Evolutionary conservation across 1,140 invertebrate species (phyloP), one percentile per base, ranked within the genome.

Genomic region (Drosophila lini): DNA sequence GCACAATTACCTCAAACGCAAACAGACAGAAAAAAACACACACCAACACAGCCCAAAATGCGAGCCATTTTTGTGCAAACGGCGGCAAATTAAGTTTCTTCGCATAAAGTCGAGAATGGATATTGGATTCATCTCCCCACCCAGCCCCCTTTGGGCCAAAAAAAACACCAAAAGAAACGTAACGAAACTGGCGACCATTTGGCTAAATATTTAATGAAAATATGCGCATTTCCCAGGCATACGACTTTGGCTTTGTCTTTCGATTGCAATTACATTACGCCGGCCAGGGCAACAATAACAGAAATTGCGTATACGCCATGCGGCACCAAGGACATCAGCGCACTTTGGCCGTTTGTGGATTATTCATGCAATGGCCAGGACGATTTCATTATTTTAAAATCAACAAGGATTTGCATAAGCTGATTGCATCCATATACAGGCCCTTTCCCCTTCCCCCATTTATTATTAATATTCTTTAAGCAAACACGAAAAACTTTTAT

Each of bases 131-230:
- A 28, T 48, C 31, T n/a, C 48, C 36, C 38, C 40, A 22, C 34
- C 57, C 25, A 9, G 42, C 41, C 32, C 13, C 4, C 19, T 25
- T 8, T 19, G 48, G 19, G 16, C 5, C 32, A 19, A 25, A 34
- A 32, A 13, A 11, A 11, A n/a, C 41, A 32, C 45, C 19, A 69
- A 13, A 52, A 38, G 36, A 13, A 74, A 58, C 42, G 25, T 58
- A 68, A 53, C 42, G 28, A 67, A 68, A 53, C 59, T 74, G 78
- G 63, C 69, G 70, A 70, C 78, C 80, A 88, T 88, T 86, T 88
- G 68, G 76, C 68, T 86, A 83, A 88, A 86, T 86, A 86, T 88
- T 86, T 86, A 83, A 86, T 86, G 84, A 88, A 86, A 88, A 83
- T 88, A 88, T 86, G 83, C 79, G 82, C 77, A 62, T 69, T 74